phyloP scores from a whole-genome alignment of 2,888 invertebrate genomes.

The Sminthurides aquaticus region DNA sequence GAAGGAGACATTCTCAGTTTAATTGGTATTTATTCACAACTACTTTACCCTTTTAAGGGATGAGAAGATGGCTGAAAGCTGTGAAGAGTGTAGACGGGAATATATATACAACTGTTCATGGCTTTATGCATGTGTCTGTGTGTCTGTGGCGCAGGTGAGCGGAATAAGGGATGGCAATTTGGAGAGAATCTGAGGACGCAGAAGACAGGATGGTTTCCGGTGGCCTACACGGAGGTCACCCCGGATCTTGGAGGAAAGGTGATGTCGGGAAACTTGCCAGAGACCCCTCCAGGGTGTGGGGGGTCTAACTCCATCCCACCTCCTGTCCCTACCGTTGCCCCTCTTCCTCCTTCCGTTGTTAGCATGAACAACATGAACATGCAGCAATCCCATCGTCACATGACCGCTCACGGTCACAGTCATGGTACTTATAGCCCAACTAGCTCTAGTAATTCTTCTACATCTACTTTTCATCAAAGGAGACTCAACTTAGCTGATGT shows the following conservation, averaged over 20 bases:
- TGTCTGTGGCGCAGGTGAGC: constrained; percentile 55
- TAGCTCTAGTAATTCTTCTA: constrained; percentile 18
- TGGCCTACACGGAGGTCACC: constrained; percentile 83
- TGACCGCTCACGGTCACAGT: not conserved
- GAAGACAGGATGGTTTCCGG: constrained; percentile 88
- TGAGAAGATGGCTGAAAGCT: no score
- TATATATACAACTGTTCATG: no score
- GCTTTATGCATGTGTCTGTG: no score
- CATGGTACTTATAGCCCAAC: constrained; percentile 20
- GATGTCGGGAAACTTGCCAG: not conserved
- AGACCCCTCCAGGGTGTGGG: constrained; percentile 21
- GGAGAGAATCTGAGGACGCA: constrained; percentile 91
- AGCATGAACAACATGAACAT: constrained; percentile 18
- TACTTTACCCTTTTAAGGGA: no score
- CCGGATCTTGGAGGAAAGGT: constrained; percentile 49
- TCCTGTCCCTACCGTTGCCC: constrained; percentile 29
- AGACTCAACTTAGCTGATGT: constrained; percentile 25
- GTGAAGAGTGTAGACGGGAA: no score
- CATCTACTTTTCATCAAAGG: constrained; percentile 21
- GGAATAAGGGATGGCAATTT: constrained; percentile 93
- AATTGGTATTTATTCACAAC: constrained; percentile 62
- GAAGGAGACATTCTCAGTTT: constrained; percentile 82
- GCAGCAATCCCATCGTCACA: constrained; percentile 5
- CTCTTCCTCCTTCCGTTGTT: constrained; percentile 15
- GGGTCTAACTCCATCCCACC: constrained; percentile 1